Percentiles rank a stretch among this genome's conserved stretches.
phyloP scores from a whole-genome alignment of 1,140 invertebrate genomes.

The Atta colombica region DNA sequence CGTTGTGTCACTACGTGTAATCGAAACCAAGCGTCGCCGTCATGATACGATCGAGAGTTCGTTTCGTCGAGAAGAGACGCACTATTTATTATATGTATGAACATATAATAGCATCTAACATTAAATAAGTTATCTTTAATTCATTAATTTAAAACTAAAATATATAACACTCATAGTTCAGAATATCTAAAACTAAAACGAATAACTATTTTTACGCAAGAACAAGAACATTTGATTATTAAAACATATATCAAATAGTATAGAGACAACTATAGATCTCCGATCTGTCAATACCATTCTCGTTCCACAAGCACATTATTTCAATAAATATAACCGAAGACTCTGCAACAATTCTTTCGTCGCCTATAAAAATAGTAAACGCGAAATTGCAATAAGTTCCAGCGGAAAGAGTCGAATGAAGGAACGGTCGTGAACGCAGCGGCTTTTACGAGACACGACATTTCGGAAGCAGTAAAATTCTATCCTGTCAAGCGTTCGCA shows the following conservation, averaged over 20 bases:
- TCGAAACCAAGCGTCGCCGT: constrained; percentile 68
- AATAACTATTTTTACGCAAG: neutral
- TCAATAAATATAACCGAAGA: constrained; percentile 72
- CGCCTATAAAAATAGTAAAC: constrained; percentile 73
- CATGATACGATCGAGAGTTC: constrained; percentile 55
- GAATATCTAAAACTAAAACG: neutral
- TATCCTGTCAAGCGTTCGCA: constrained; percentile 77
- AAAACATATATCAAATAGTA: neutral
- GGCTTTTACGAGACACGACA: constrained; percentile 77
- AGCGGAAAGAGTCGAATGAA: constrained; percentile 69
- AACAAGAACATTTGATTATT: neutral
- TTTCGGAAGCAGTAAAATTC: constrained; percentile 80
- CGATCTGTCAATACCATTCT: neutral
- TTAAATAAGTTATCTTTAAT: neutral
- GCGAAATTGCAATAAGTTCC: constrained; percentile 74
- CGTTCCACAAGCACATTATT: neutral
- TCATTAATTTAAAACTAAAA: constrained; percentile 6
- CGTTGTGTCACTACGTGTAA: constrained; percentile 77
- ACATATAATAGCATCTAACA: neutral
- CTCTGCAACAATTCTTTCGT: constrained; percentile 62
- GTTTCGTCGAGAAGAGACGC: constrained; percentile 67
- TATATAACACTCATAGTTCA: neutral
- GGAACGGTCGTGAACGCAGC: constrained; percentile 69
- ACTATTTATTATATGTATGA: neutral
- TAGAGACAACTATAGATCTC: neutral